phyloP scores from a whole-genome alignment of 2,888 invertebrate genomes.

The Mactromeris polynyma region DNA sequence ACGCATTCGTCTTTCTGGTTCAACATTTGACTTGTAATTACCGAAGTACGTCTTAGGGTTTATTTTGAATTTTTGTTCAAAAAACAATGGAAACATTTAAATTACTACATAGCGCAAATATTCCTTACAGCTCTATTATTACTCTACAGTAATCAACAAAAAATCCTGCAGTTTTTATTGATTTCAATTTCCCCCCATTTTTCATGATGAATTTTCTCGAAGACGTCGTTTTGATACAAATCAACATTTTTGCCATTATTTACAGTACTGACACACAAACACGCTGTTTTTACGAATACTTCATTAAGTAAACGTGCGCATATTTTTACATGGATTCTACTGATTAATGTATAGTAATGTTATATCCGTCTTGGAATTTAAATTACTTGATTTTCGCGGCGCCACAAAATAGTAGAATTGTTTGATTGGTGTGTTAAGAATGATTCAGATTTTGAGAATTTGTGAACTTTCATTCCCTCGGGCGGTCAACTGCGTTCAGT shows the following conservation, averaged over 20 bases:
- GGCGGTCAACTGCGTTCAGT: background rate
- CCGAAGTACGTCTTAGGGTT: background rate
- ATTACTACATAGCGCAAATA: background rate
- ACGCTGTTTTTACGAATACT: background rate
- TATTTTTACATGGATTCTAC: background rate
- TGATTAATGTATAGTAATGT: conserved; percentile 2
- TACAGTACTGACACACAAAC: background rate
- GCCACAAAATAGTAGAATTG: background rate
- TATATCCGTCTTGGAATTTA: background rate
- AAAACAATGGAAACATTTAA: background rate
- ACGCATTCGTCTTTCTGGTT: background rate
- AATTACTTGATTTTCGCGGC: background rate
- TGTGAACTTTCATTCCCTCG: background rate
- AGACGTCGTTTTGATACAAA: background rate
- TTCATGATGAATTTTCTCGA: background rate
- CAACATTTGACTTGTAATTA: background rate
- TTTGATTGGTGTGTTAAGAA: background rate
- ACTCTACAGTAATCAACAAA: background rate
- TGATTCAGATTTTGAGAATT: background rate
- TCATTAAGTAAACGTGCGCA: conserved; percentile 1
- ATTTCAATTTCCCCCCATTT: background rate
- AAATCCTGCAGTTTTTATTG: background rate
- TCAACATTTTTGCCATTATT: background rate
- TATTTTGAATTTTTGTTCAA: background rate
- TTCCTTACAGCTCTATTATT: background rate